Evolutionary conservation across 2,888 invertebrate species (phyloP).

Genomic region (Heliconius charithonia): DNA sequence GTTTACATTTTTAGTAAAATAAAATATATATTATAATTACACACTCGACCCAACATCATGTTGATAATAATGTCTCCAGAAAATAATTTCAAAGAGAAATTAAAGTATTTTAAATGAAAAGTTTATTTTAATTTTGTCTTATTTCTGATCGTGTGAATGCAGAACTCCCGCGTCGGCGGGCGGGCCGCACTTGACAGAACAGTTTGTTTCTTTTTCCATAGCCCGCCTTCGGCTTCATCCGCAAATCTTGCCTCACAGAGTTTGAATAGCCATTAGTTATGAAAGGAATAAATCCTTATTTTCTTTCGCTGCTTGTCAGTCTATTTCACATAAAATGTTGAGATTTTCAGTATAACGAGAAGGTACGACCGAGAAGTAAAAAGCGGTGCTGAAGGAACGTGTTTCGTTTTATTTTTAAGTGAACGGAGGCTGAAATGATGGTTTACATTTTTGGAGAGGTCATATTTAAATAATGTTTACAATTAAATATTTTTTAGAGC

Average conservation of each 20-base stretch:
- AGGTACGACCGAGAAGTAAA: slow-evolving; percentile 32
- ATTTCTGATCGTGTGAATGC: slow-evolving; percentile 29
- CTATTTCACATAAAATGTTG: slow-evolving; percentile 46
- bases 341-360: slow-evolving; percentile 45
- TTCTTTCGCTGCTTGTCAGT: slow-evolving; percentile 47
- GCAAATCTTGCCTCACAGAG: slow-evolving; percentile 47
- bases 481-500: not conserved
- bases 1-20: not conserved
- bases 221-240: slow-evolving; percentile 48
- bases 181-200: slow-evolving; percentile 39
- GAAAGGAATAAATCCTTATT: slow-evolving; percentile 51
- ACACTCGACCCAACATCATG: slow-evolving; percentile 2
- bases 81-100: not conserved
- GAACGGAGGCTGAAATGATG: not conserved
- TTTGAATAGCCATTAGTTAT: slow-evolving; percentile 51
- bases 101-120: slow-evolving; percentile 13
- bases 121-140: slow-evolving; percentile 24
- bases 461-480: not conserved
- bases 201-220: slow-evolving; percentile 45
- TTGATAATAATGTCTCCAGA: slow-evolving; percentile 7
- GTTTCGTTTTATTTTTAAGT: slow-evolving; percentile 28
- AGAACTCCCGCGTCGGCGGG: slow-evolving; percentile 37
- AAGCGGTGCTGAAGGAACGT: slow-evolving; percentile 33
- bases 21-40: slow-evolving; percentile 1
- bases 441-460: not conserved